These are phyloP conservation scores for Cyclophora albipunctata DNA, from an alignment of 2,888 invertebrate genomes.

Conservation along the genomic window DNA sequence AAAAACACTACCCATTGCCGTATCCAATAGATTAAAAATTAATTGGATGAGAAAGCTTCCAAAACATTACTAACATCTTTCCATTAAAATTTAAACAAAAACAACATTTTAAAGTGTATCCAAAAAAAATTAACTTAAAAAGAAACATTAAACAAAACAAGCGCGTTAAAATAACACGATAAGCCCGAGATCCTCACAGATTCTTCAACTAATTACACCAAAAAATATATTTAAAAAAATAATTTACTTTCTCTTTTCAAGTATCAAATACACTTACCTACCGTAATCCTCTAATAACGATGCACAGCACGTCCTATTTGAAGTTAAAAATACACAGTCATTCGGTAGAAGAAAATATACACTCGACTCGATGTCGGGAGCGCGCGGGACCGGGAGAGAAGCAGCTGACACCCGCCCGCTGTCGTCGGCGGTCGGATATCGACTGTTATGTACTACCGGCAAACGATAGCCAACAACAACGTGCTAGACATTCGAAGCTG, in stretches of 20 bases:
- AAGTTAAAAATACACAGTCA: constrained; percentile 23
- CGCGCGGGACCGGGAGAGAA: constrained; percentile 7
- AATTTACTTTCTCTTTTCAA: constrained; percentile 10
- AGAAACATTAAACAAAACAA: constrained; percentile 10
- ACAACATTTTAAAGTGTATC: too few species aligned
- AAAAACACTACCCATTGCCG: too few species aligned
- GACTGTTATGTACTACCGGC: constrained; percentile 48
- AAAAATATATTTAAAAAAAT: constrained; percentile 18
- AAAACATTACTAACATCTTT: too few species aligned
- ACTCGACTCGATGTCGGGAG: constrained; percentile 16
- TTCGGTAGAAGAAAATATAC: constrained; percentile 18
- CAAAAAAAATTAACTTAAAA: constrained; percentile 3
- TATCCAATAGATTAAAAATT: too few species aligned
- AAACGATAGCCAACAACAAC: constrained; percentile 37
- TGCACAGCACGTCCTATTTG: constrained; percentile 24
- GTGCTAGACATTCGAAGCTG: constrained; percentile 49
- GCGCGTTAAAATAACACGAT: constrained; percentile 13
- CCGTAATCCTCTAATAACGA: constrained; percentile 24
- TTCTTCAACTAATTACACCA: constrained; percentile 24
- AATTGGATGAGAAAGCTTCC: too few species aligned
- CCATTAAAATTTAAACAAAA: too few species aligned
- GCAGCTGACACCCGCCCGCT: constrained; percentile 29
- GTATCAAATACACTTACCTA: constrained; percentile 30
- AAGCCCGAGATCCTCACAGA: constrained; percentile 20
- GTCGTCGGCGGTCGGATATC: constrained; percentile 40